These are phyloP conservation scores for Promerops cafer DNA, from an alignment of 2,113 vertebrate species.

Conservation along the genomic window DNA sequence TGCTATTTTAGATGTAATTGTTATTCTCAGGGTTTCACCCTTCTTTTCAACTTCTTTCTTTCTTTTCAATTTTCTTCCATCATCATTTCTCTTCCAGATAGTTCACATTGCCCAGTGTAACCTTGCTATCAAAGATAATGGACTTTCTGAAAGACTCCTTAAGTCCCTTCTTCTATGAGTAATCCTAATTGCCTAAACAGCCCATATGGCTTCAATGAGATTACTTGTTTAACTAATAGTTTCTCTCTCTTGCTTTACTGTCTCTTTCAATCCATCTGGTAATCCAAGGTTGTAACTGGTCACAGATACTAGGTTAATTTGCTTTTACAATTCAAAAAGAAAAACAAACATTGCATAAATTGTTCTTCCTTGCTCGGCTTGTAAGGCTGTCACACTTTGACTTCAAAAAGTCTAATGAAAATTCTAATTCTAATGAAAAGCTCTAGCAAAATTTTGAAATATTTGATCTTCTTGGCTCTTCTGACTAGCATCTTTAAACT, in stretches of 20 bases:
- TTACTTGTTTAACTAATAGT: constrained; percentile 44
- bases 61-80: not conserved
- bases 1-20: not conserved
- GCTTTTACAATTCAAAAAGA: not conserved
- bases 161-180: constrained; percentile 14
- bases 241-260: constrained; percentile 15
- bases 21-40: not conserved
- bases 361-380: not conserved
- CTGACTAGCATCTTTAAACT: not conserved
- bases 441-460: not conserved
- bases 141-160: constrained; percentile 18
- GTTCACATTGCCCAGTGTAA: not conserved
- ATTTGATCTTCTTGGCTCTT: not conserved
- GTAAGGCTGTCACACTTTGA: not conserved
- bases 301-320: constrained; percentile 1
- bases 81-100: not conserved
- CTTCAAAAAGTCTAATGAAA: not conserved
- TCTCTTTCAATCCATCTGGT: constrained; percentile 43
- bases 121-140: constrained; percentile 42
- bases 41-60: not conserved
- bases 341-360: not conserved
- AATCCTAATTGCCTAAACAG: constrained; percentile 51
- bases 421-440: not conserved
- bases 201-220: constrained; percentile 44
- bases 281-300: constrained; percentile 4